Base-by-base conservation (phyloP, 35 echinoderm and acorn worm species). In the Ptychodera flava region DNA sequence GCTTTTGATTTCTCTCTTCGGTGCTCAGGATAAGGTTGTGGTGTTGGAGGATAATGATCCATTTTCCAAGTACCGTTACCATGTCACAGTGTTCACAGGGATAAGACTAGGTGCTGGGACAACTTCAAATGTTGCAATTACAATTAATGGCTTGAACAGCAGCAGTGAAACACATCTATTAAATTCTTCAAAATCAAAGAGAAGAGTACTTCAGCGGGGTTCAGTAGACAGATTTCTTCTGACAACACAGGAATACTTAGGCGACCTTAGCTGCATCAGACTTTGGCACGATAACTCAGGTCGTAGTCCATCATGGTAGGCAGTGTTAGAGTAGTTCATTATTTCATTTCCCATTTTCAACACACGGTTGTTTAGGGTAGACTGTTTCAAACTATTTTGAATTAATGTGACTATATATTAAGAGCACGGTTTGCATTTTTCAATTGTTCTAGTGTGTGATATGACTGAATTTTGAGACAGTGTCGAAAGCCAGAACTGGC, bases 251-350 rank as follows among this genome's bases (percentile, higher is more conserved):
- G 76, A 86, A 29, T 90, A 83, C n/a, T 85, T 97, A 0, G 92
- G 90, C 31, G 85, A 88, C 28, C 85, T 97, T 36, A 87, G 85
- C 1, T 82, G 87, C 29, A 27, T 94, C 0, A 91, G 95, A 78
- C 30, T 97, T 16, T 97, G 95, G 95, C 95, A 97, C 83, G 92
- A 97, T 75, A 97, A 97, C 52, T 87, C 87, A 77, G 92, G 92
- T 12, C 86, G 82, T n/a, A 35, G 85, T 85, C 92, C 92, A 82
- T 85, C 84, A 38, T 93, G 92, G 94, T 97, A 92, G 35, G 77
- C 75, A 16, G 1, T 77, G 31, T n/a, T n/a, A n/a, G n/a, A n/a
- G n/a, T 16, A n/a, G 80, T 84, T 28, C 35, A 27, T 89, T 80
- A 1, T 30, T 86, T 90, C 32, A 31, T 83, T 0, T 86, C 33